Base-by-base conservation (phyloP, 2,797 vertebrate genomes). In the Falco biarmicus region DNA sequence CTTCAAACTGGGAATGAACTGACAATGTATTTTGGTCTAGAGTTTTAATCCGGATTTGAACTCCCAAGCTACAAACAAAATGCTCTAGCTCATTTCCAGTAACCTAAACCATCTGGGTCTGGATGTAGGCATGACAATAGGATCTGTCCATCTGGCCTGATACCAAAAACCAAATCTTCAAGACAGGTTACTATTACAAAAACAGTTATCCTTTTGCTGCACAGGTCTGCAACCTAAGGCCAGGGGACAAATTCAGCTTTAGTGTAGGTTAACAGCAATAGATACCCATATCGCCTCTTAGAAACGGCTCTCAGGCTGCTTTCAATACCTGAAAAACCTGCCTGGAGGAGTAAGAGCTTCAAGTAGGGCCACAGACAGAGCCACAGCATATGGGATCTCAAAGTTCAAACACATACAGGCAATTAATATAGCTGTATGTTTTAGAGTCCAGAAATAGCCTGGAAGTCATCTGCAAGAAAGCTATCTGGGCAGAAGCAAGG, bases 351-450 rank as follows among this genome's bases (percentile, higher is more conserved):
- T 3, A 4, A 57, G 31, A 63, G 50, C n/a, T 80, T 57, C 39
- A 77, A 59, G 26, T 0, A 54, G 50, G 20, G 41, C 21, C 54
- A 50, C 15, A 41, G 32, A 68, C 29, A 84, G 34, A 81, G 29
- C 13, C 51, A 69, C 15, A 76, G 56, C 14, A 31, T 5, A 32
- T 3, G 5, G 51, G 34, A 83, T 34, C 22, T 43, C 37, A 34
- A 75, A 71, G 48, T 31, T 71, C 68, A 54, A 87, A 68, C 11
- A 14, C 32, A 41, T 19, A 54, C 10, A 59, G 32, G 56, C 26
- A 91, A 37, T 34, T 9, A 37, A 41, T 32, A 1, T 5, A 53
- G 10, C 22, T 4, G 0, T n/a, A 34, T 4, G 7, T 9, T 54
- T 32, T 5, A 57, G 59, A 87, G 37, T 31, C 63, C 54, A 82